Conservation (phyloP, 2,113 vertebrate genomes). For the Sinocyclocheilus maitianheensis region DNA sequence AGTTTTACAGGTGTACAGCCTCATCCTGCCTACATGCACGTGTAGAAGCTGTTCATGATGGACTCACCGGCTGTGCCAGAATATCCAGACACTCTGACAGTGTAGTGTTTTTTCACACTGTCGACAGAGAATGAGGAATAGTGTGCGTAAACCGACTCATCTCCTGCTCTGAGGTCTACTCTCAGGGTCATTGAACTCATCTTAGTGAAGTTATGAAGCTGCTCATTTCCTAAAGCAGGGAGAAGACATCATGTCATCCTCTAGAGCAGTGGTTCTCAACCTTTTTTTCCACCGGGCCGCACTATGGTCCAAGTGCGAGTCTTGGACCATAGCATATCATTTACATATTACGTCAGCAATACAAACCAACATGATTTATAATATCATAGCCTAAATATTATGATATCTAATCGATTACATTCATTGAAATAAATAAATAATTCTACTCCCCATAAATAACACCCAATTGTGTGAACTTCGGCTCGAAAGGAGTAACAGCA, state of each 20-base stretch:
- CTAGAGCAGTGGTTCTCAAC: neutral
- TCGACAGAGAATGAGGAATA: constrained; percentile 69
- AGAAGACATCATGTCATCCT: neutral
- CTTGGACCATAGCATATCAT: no score
- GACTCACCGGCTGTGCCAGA: constrained; percentile 74
- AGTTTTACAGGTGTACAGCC: neutral
- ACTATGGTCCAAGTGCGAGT: no score
- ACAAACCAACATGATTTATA: no score
- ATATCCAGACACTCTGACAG: constrained; percentile 68
- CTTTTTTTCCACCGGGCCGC: no score
- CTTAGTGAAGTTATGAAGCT: constrained; percentile 67
- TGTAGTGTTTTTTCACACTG: constrained; percentile 62
- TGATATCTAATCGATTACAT: no score
- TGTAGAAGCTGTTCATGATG: neutral
- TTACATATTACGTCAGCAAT: no score
- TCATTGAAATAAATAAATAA: no score
- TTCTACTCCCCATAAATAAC: no score
- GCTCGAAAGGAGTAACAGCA: no score
- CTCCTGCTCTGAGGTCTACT: constrained; percentile 65
- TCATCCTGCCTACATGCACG: neutral
- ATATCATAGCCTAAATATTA: no score
- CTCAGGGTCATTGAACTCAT: constrained; percentile 65
- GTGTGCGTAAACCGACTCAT: constrained; percentile 59
- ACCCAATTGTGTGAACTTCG: no score
- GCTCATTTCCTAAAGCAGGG: constrained; percentile 67